Percentiles rank a stretch among this genome's conserved stretches.
These are phyloP conservation scores for Euspilapteryx auroguttella DNA, from an alignment of 2,888 invertebrate genomes.

Conservation along the genomic window DNA sequence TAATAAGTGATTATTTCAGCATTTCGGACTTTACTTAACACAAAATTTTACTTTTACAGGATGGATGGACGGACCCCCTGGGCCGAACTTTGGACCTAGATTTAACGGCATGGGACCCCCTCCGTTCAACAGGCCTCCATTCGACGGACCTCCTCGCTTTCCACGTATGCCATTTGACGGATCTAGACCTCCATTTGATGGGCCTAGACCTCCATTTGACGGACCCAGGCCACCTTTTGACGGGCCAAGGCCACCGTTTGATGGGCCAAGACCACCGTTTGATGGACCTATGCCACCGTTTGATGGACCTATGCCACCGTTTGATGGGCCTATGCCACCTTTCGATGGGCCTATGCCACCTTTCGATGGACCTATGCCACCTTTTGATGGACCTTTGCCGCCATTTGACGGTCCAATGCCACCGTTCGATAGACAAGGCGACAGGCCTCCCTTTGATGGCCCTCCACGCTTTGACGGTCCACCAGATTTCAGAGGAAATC, in stretches of 20 bases:
- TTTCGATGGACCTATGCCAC: conserved; percentile 11
- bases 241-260: conserved; percentile 25
- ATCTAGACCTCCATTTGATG: conserved; percentile 29
- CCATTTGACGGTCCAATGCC: conserved; percentile 18
- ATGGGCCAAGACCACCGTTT: conserved; percentile 12
- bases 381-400: conserved; percentile 20
- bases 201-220: conserved; percentile 8
- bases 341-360: conserved; percentile 12
- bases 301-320: conserved; percentile 10
- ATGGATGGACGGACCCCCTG: conserved; percentile 34
- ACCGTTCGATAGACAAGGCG: too few relatives aligned
- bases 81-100: conserved; percentile 24
- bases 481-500: conserved; percentile 38
- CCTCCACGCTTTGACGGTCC: conserved; percentile 16
- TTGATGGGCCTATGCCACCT: conserved; percentile 11
- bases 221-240: conserved; percentile 14
- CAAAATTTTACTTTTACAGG: too few relatives aligned
- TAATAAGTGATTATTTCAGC: too few relatives aligned
- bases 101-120: conserved; percentile 45
- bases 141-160: conserved; percentile 21
- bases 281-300: conserved; percentile 13
- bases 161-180: conserved; percentile 25
- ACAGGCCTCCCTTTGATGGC: not conserved
- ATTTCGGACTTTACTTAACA: too few relatives aligned
- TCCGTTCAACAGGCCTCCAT: conserved; percentile 27